Evolutionary conservation across 2,888 invertebrate species (phyloP).

Genomic region (Tachystola acroxantha): DNA sequence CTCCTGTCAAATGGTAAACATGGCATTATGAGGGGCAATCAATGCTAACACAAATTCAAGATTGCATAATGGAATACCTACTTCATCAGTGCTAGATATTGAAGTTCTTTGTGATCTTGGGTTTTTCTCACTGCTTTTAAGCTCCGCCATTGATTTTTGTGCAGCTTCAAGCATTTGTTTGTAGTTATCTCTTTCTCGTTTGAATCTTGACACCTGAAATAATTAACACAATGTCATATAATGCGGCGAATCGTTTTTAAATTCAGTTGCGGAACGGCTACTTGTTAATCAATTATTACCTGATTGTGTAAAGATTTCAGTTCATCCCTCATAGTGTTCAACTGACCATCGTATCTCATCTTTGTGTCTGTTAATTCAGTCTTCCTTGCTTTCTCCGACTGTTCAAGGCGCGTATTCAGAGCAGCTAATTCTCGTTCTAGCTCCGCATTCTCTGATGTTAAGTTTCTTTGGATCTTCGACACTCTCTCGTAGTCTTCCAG

Average conservation of each 20-base stretch:
- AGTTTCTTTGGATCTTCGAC: conserved; percentile 87
- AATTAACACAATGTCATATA: not conserved
- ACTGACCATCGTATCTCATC: conserved; percentile 90
- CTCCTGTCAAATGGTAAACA: conserved; percentile 75
- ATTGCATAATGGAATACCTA: too few relatives aligned
- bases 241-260: too few relatives aligned
- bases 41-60: too few relatives aligned
- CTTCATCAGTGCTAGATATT: conserved; percentile 86
- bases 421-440: conserved; percentile 87
- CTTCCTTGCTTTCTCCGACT: conserved; percentile 85
- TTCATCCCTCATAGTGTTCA: conserved; percentile 89
- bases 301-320: conserved; percentile 89
- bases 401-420: conserved; percentile 81
- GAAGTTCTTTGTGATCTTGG: conserved; percentile 78
- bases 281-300: conserved; percentile 42
- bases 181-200: conserved; percentile 92
- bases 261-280: too few relatives aligned
- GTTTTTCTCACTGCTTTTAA: conserved; percentile 79
- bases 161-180: conserved; percentile 94
- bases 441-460: conserved; percentile 85
- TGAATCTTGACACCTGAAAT: conserved; percentile 82
- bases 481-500: conserved; percentile 92
- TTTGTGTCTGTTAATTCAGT: conserved; percentile 89
- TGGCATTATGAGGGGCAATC: too few relatives aligned
- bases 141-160: conserved; percentile 88